These are phyloP conservation scores for Brachionus asplanchnoidis DNA, from an alignment of 1,140 invertebrate genomes.

Conservation along the genomic window DNA sequence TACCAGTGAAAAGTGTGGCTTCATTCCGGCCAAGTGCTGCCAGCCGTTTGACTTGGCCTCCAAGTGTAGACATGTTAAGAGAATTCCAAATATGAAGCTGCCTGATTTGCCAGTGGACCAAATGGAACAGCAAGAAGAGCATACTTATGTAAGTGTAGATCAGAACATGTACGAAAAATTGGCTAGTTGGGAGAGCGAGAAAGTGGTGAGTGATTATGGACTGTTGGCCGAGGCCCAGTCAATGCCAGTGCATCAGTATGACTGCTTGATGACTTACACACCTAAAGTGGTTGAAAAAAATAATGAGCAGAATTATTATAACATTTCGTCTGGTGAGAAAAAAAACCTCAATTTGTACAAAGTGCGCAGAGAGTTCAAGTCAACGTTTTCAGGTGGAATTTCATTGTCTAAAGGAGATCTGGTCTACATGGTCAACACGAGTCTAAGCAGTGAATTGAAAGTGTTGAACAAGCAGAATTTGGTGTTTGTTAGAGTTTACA, in stretches of 20 bases:
- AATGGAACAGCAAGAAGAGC: background rate
- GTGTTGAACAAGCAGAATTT: background rate
- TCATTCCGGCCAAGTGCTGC: slow-evolving; percentile 1
- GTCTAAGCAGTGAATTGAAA: background rate
- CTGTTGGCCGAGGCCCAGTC: background rate
- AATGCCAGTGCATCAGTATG: background rate
- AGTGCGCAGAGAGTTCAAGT: background rate
- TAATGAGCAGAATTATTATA: background rate
- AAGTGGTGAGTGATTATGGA: background rate
- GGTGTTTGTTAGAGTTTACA: slow-evolving; percentile 11
- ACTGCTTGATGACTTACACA: slow-evolving; percentile 5
- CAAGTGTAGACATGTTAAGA: background rate
- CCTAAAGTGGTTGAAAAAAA: background rate
- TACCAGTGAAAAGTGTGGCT: background rate
- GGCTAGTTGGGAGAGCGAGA: background rate
- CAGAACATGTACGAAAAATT: slow-evolving; percentile 4
- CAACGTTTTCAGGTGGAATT: background rate
- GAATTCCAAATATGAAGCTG: background rate
- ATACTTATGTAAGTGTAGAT: slow-evolving; percentile 10
- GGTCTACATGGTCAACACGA: background rate
- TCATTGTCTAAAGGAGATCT: background rate
- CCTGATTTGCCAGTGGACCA: background rate
- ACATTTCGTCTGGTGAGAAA: background rate
- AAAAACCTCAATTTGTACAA: background rate
- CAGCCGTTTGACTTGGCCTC: background rate